phyloP scores from a whole-genome alignment of 2,797 vertebrate species.

The Eurystomus glaucurus region DNA sequence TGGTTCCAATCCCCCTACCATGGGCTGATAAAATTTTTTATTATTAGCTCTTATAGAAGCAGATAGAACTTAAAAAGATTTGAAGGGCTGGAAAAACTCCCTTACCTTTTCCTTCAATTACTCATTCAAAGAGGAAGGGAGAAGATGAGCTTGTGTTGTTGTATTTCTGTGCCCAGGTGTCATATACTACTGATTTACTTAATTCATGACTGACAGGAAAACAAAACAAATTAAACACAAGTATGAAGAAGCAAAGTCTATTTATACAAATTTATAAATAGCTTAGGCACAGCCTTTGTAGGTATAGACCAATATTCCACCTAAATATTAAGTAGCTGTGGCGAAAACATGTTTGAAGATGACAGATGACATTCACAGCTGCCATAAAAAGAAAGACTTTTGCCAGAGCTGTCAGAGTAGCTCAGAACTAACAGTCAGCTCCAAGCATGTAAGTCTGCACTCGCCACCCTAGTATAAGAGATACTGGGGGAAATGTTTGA shows the following conservation, averaged over 20 bases:
- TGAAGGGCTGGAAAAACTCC: background rate
- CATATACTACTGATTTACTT: constrained; percentile 55
- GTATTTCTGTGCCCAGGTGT: constrained; percentile 12
- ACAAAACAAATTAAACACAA: constrained; percentile 41
- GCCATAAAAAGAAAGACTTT: background rate
- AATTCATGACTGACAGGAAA: constrained; percentile 4
- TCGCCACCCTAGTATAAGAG: background rate
- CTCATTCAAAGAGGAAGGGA: background rate
- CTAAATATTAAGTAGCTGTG: background rate
- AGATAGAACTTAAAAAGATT: background rate
- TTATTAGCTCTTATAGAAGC: background rate
- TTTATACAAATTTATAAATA: background rate
- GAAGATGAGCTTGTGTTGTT: background rate
- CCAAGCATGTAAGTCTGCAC: background rate
- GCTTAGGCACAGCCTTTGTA: background rate
- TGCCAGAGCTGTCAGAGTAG: constrained; percentile 12
- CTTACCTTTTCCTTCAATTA: background rate
- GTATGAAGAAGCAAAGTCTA: constrained; percentile 3
- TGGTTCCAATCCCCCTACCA: background rate
- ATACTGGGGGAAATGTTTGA: background rate
- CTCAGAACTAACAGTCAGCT: constrained; percentile 32
- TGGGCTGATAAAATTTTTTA: background rate
- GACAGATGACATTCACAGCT: constrained; percentile 39
- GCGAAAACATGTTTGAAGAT: background rate
- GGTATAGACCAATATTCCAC: background rate